Conservation (phyloP, 2,113 vertebrate genomes). For the Centropus bengalensis region DNA sequence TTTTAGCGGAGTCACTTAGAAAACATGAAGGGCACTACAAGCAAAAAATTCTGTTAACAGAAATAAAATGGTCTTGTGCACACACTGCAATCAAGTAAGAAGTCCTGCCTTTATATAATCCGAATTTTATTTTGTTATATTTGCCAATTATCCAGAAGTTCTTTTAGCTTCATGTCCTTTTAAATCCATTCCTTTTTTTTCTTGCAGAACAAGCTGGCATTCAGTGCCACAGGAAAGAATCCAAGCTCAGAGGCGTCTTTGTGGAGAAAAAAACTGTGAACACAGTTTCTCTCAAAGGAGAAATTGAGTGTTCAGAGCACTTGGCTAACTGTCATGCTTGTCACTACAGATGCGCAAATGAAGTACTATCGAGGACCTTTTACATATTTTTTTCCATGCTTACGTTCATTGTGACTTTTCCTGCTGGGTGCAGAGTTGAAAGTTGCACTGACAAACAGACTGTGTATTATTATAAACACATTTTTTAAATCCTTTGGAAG, state of each 20-base stretch:
- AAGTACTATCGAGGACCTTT: conserved; percentile 19
- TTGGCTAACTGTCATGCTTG: conserved; percentile 25
- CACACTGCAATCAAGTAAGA: neutral
- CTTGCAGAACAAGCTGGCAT: conserved; percentile 52
- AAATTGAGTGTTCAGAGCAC: conserved; percentile 28
- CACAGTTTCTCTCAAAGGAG: conserved; percentile 53
- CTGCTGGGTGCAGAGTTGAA: neutral
- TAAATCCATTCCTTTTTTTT: conserved; percentile 24
- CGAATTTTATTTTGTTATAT: neutral
- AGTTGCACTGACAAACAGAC: neutral
- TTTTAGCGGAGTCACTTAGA: neutral
- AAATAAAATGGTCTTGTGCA: neutral
- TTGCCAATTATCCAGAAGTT: neutral
- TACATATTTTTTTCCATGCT: conserved; percentile 20
- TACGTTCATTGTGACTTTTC: conserved; percentile 36
- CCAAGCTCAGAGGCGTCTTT: conserved; percentile 69
- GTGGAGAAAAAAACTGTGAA: conserved; percentile 52
- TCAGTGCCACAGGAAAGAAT: conserved; percentile 61
- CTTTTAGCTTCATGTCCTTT: conserved; percentile 19
- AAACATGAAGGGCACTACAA: neutral
- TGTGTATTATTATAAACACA: neutral
- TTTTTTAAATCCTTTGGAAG: conserved; percentile 22
- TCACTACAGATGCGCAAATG: conserved; percentile 5
- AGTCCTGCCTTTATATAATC: neutral
- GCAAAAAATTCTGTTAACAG: neutral